Evolutionary conservation across 1,140 invertebrate genomes (phyloP), one percentile per base, ranked within the genome.

Genomic region (Drosophila kurseongensis): DNA sequence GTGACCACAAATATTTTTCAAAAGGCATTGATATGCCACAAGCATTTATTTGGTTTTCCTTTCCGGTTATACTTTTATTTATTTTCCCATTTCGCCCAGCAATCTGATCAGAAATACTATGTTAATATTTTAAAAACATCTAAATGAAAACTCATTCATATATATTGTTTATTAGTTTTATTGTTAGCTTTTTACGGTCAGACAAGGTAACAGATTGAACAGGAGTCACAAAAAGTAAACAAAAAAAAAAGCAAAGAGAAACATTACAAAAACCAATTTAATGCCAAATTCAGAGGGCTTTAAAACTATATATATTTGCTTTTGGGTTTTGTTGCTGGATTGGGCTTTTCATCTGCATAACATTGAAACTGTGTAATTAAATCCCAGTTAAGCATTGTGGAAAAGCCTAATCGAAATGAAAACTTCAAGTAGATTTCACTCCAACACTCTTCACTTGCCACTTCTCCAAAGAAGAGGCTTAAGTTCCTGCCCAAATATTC

Each of bases 1-100:
- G 57, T 78, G 68, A 75, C 78, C 82, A 75, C 82, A 85, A 86
- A 86, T 80, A 85, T 84, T 78, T 78, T 61, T 35, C 60, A 75
- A 72, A 75, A 52, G 51, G 45, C 78, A 86, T 82, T 86, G 78
- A 86, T 85, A 78, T 63, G 52, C 50, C 69, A 51, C 69, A 67
- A 55, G 72, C 60, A 65, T 65, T 79, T 67, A 55, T 78, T 74
- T 67, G 59, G 45, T 74, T 68, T 69, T 48, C 36, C 40, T 55
- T 69, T 57, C 40, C 58, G 59, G 48, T 57, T 23, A 44, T 47
- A 47, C 44, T 57, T 57, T 66, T 48, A 45, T 61, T 73, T 57
- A 45, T 54, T 38, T 44, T n/a, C 6, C 48, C 16, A 45, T 45
- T 45, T 29, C 10, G 23, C 48, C 18, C 48, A n/a, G 23, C 38